Percentiles rank a stretch among this genome's conserved stretches.
These are phyloP conservation scores for Escarpia spicata DNA, from an alignment of 2,888 invertebrate species.

Conservation along the genomic window DNA sequence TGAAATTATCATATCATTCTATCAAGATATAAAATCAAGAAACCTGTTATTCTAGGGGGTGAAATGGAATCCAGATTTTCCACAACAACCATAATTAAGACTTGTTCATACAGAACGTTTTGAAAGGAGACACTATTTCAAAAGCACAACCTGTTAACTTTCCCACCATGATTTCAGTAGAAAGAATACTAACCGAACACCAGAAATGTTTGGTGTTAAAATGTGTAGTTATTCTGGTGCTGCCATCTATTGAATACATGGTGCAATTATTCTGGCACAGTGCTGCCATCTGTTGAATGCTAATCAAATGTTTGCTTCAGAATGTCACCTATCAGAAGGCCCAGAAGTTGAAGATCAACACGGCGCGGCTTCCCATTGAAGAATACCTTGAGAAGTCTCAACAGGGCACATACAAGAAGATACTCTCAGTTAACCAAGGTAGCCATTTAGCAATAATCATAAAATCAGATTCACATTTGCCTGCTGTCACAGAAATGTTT, in stretches of 20 bases:
- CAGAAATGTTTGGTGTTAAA: not conserved
- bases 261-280: not conserved
- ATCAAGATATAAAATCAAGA: too few relatives aligned
- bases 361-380: conserved; percentile 56
- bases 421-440: conserved; percentile 17
- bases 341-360: conserved; percentile 38
- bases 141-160: not conserved
- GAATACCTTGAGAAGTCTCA: conserved; percentile 32
- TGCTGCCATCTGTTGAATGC: not conserved
- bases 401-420: not conserved
- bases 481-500: not conserved
- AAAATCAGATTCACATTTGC: too few relatives aligned
- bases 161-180: too few relatives aligned
- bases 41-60: too few relatives aligned
- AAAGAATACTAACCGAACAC: too few relatives aligned
- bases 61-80: too few relatives aligned
- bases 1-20: too few relatives aligned
- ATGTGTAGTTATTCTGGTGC: not conserved
- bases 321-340: conserved; percentile 48
- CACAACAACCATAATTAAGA: not conserved
- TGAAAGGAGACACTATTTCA: not conserved
- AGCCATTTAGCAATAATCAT: conserved; percentile 36
- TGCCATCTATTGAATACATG: not conserved
- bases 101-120: not conserved
- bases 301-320: conserved; percentile 29